These are phyloP conservation scores for Priocnemis perturbator DNA, from an alignment of 2,888 invertebrate species.

Conservation along the genomic window DNA sequence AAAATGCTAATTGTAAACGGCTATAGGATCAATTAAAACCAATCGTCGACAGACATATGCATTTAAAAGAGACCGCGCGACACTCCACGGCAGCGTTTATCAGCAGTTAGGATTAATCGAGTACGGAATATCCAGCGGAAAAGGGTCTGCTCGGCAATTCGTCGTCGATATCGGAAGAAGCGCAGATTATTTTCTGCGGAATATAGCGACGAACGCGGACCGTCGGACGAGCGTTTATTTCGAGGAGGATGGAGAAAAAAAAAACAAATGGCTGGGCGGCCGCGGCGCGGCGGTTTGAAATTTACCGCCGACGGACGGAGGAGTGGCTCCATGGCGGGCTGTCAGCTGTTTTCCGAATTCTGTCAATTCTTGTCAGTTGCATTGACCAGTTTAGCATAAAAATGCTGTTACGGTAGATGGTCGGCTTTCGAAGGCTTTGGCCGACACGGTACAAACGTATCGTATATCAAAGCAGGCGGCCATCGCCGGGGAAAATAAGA, in stretches of 20 bases:
- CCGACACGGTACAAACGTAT: constrained; percentile 66
- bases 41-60: neutral
- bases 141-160: no score
- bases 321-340: constrained; percentile 53
- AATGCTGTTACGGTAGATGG: constrained; percentile 61
- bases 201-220: neutral
- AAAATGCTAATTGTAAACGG: no score
- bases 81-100: neutral
- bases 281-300: constrained; percentile 43
- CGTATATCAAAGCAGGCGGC: constrained; percentile 67
- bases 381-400: constrained; percentile 63
- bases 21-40: no score
- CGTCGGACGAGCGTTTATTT: constrained; percentile 5
- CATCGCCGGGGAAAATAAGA: constrained; percentile 57
- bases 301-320: constrained; percentile 51
- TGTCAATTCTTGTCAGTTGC: constrained; percentile 66
- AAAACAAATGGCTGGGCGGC: neutral
- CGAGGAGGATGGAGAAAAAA: constrained; percentile 1
- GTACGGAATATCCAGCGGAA: no score
- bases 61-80: neutral
- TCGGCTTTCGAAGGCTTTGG: constrained; percentile 62
- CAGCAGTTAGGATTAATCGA: no score
- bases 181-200: no score
- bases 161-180: no score
- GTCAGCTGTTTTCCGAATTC: constrained; percentile 67